Percentiles rank a stretch among this genome's conserved stretches.
phyloP scores from a whole-genome alignment of 2,888 invertebrate genomes.

The Cristatella mucedo region DNA sequence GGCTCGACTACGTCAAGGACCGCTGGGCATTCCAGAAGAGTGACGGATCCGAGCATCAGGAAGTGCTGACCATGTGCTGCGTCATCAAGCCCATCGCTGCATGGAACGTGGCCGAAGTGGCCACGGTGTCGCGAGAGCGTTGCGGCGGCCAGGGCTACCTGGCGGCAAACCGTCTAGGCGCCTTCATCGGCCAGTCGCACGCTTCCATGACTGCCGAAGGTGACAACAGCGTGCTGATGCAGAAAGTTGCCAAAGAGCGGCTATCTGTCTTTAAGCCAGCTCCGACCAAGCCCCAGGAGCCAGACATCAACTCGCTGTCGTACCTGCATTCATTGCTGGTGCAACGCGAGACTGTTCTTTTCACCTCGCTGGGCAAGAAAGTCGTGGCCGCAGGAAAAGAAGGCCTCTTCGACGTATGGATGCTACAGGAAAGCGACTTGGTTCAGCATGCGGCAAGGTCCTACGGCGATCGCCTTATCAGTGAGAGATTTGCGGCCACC shows the following conservation, averaged over 20 bases:
- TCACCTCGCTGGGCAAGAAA: slow-evolving; percentile 13
- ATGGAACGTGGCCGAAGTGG: slow-evolving; percentile 16
- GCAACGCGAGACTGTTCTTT: slow-evolving; percentile 14
- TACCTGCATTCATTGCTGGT: slow-evolving; percentile 14
- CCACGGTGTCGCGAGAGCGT: slow-evolving; percentile 16
- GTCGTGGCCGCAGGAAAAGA: slow-evolving; percentile 15
- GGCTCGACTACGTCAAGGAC: slow-evolving; percentile 18
- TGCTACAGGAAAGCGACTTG: slow-evolving; percentile 18
- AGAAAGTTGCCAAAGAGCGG: slow-evolving; percentile 19
- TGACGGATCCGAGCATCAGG: slow-evolving; percentile 16
- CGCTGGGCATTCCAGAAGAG: slow-evolving; percentile 14
- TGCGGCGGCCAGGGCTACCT: slow-evolving; percentile 21
- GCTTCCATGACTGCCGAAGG: slow-evolving; percentile 20
- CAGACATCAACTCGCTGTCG: slow-evolving; percentile 10
- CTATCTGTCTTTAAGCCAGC: slow-evolving; percentile 14
- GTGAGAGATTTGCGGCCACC: slow-evolving; percentile 14
- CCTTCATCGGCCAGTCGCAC: slow-evolving; percentile 17
- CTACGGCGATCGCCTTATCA: slow-evolving; percentile 15
- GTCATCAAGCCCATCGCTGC: slow-evolving; percentile 18
- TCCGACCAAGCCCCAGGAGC: slow-evolving; percentile 7
- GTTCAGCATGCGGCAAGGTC: slow-evolving; percentile 16
- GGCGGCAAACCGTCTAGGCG: slow-evolving; percentile 16
- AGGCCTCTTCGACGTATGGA: slow-evolving; percentile 18
- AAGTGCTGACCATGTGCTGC: slow-evolving; percentile 20
- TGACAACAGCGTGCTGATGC: slow-evolving; percentile 20